A percentile compares a stretch with the other conserved stretches of the same genome.
Evolutionary conservation across 37 sponge, comb jelly and placozoan genomes (phyloP).

Genomic region (Cliona cf. orientalis): DNA sequence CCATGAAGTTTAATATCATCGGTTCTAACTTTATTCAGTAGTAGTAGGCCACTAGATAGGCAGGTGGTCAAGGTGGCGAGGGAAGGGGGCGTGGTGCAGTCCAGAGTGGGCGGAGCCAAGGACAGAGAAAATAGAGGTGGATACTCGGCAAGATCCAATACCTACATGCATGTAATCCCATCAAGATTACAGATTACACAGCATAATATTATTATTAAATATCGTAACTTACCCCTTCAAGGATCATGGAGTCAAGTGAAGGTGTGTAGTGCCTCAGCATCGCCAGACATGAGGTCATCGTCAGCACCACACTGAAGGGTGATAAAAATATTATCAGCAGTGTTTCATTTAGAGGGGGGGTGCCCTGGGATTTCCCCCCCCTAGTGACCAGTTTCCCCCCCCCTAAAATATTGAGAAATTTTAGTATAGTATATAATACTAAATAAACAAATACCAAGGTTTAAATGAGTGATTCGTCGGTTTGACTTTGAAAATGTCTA

Average conservation of each 20-base stretch:
- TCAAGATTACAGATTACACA: background rate
- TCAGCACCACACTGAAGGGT: constrained; percentile 42
- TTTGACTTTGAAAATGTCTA: too few species aligned
- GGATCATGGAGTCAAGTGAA: constrained; percentile 24
- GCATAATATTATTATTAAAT: too few species aligned
- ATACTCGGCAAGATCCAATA: constrained; percentile 54
- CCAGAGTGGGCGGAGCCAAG: constrained; percentile 47
- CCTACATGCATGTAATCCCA: constrained; percentile 14
- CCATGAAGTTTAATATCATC: background rate
- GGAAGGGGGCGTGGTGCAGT: constrained; percentile 48
- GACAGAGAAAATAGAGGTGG: constrained; percentile 45
- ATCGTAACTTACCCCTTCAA: constrained; percentile 48
- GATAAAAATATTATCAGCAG: too few species aligned
- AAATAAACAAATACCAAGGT: too few species aligned
- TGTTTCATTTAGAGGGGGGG: too few species aligned
- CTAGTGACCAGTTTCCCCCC: too few species aligned
- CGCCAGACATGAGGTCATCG: constrained; percentile 40
- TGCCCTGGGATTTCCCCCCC: too few species aligned
- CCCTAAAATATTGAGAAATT: too few species aligned
- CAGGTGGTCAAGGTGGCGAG: constrained; percentile 60
- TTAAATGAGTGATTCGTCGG: too few species aligned
- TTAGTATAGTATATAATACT: too few species aligned
- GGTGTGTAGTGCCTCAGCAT: constrained; percentile 55
- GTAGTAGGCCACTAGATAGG: constrained; percentile 38
- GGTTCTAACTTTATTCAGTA: constrained; percentile 51